phyloP scores from a whole-genome alignment of 2,888 invertebrate species.

The Amaurobius ferox region DNA sequence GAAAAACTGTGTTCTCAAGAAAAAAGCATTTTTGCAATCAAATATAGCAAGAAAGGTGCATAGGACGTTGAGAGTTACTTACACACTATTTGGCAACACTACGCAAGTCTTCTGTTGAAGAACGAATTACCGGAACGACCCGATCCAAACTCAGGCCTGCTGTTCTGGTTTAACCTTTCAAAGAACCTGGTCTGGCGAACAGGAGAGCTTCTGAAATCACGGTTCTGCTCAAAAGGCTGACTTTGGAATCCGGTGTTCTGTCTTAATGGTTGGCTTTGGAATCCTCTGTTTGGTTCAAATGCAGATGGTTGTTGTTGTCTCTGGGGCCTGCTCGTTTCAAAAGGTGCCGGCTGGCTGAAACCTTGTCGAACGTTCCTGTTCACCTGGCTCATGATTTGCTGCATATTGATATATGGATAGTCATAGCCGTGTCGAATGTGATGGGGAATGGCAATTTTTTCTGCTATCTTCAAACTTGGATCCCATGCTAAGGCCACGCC shows the following conservation, averaged over 20 bases:
- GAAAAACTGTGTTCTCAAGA: too few species aligned
- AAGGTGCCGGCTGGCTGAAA: background rate
- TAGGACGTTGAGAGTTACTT: too few species aligned
- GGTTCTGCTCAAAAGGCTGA: background rate
- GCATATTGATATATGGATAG: constrained; percentile 43
- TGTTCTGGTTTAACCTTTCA: background rate
- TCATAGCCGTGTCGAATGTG: constrained; percentile 53
- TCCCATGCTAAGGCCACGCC: constrained; percentile 19
- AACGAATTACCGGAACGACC: background rate
- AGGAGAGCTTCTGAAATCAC: background rate
- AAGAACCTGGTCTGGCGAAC: background rate
- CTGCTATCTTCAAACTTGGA: constrained; percentile 32
- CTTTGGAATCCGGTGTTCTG: background rate
- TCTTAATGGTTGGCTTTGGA: background rate
- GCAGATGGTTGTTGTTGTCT: background rate
- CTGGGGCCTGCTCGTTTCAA: background rate
- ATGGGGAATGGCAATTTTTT: constrained; percentile 53
- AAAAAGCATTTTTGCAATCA: too few species aligned
- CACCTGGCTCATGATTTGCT: background rate
- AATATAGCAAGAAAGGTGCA: too few species aligned
- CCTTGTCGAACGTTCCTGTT: background rate
- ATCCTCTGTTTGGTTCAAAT: background rate
- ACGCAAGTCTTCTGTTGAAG: background rate
- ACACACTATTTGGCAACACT: background rate
- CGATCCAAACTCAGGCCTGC: background rate